phyloP scores from a whole-genome alignment of 2,113 vertebrate genomes.

The Heliornis fulica region DNA sequence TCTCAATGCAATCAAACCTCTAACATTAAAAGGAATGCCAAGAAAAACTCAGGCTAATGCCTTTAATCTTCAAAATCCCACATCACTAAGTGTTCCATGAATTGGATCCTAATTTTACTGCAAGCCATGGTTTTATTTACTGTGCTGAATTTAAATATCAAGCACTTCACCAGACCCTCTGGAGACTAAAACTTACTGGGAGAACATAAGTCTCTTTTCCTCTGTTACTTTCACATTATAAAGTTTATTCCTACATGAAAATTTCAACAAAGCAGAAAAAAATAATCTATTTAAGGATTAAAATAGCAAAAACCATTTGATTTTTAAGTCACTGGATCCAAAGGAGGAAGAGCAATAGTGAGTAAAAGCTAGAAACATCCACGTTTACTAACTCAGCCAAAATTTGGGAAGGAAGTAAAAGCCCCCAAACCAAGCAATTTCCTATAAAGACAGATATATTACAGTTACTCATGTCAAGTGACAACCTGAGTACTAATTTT shows the following conservation, averaged over 20 bases:
- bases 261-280: neutral
- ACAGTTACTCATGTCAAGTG: neutral
- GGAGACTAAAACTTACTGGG: neutral
- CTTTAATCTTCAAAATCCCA: neutral
- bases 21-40: neutral
- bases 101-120: neutral
- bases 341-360: neutral
- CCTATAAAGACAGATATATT: neutral
- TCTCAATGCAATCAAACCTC: neutral
- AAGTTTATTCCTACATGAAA: neutral
- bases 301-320: neutral
- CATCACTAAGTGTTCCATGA: neutral
- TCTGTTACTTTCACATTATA: neutral
- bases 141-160: neutral
- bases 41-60: neutral
- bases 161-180: neutral
- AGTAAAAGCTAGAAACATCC: neutral
- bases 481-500: neutral
- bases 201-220: neutral
- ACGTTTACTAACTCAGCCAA: neutral
- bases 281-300: neutral
- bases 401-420: neutral
- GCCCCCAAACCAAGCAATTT: neutral
- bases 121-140: neutral
- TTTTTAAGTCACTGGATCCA: neutral